Evolutionary conservation across 2,888 invertebrate species (phyloP).

Genomic region (Chydorus sphaericus): DNA sequence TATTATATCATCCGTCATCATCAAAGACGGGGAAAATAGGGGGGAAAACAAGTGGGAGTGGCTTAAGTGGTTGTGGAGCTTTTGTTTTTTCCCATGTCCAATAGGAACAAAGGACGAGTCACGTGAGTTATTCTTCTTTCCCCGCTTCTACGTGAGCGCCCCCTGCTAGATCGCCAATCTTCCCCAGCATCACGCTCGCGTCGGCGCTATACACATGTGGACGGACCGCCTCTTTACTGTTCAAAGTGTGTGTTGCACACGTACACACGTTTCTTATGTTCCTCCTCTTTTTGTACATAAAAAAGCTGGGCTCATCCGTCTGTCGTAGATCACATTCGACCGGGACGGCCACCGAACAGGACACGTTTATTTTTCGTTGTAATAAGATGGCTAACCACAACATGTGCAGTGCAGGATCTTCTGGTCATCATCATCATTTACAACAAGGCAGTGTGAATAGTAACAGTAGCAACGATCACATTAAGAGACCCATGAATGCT

Average conservation of each 20-base stretch:
- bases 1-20: too few species aligned
- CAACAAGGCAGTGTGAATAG: background rate
- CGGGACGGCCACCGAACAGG: background rate
- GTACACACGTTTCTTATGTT: background rate
- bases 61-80: background rate
- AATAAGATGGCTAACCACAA: background rate
- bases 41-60: background rate
- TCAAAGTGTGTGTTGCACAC: background rate
- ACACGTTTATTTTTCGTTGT: background rate
- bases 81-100: slow-evolving; percentile 1
- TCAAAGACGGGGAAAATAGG: background rate
- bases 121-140: too few species aligned
- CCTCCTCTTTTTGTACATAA: background rate
- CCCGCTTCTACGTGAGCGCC: too few species aligned
- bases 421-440: background rate
- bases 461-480: slow-evolving; percentile 48
- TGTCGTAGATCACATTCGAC: slow-evolving; percentile 3
- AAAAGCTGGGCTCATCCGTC: background rate
- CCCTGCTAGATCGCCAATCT: background rate
- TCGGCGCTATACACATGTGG: background rate
- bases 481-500: slow-evolving; percentile 88
- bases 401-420: background rate
- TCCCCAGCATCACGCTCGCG: background rate
- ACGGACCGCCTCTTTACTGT: background rate
- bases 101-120: background rate